phyloP scores from a whole-genome alignment of 1,140 invertebrate species.

The Anastrepha obliqua region DNA sequence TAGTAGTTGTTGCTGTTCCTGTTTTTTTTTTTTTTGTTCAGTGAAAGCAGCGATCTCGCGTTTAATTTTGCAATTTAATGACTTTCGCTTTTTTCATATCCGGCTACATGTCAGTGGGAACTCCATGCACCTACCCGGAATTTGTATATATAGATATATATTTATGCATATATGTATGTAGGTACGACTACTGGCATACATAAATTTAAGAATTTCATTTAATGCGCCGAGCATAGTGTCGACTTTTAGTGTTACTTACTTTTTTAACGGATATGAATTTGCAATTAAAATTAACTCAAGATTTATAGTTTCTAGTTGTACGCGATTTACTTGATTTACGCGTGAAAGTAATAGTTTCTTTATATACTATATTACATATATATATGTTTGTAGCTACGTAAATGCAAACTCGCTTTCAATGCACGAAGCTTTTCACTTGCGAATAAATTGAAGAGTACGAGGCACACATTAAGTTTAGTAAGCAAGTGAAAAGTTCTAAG shows the following conservation, averaged over 20 bases:
- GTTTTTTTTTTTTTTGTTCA: background rate
- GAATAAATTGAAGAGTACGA: no score
- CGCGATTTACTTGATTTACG: background rate
- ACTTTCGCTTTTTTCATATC: slow-evolving; percentile 35
- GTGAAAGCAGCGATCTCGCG: background rate
- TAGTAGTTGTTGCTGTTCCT: no score
- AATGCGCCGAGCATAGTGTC: background rate
- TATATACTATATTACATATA: background rate
- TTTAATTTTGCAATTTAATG: slow-evolving; percentile 37
- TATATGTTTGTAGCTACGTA: no score
- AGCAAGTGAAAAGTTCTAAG: no score
- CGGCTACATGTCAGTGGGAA: background rate
- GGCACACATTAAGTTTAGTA: no score
- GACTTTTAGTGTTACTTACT: background rate
- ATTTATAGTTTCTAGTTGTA: background rate
- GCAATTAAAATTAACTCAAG: background rate
- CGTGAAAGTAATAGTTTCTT: background rate
- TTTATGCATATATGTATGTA: no score
- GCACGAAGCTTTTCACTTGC: no score
- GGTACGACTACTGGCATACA: no score
- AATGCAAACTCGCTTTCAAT: no score
- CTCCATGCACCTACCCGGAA: no score
- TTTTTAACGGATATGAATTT: background rate
- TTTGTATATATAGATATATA: no score
- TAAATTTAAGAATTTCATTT: no score